Evolutionary conservation across 2,888 invertebrate genomes (phyloP).

Genomic region (Andrena dorsata): DNA sequence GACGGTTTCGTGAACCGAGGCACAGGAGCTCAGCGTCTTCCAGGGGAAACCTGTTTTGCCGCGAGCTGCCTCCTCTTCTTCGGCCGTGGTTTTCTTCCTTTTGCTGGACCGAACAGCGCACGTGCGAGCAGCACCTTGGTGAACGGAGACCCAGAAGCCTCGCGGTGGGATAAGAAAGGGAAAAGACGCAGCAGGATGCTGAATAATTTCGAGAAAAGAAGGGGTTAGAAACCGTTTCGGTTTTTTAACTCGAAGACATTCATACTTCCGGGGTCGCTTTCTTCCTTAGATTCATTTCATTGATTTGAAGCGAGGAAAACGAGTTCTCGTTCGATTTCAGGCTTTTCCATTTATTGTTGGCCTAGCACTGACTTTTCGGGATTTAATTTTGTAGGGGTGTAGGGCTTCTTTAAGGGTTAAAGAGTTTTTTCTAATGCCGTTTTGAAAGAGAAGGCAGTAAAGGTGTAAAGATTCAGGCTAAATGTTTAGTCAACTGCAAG

Average conservation of each 20-base stretch:
- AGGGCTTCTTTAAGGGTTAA: too few relatives aligned
- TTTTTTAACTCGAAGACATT: not conserved
- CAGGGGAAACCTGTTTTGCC: constrained; percentile 68
- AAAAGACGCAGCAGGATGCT: constrained; percentile 29
- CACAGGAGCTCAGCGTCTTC: constrained; percentile 45
- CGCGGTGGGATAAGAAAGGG: constrained; percentile 43
- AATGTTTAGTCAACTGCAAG: too few relatives aligned
- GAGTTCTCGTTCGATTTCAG: too few relatives aligned
- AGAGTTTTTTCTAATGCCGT: too few relatives aligned
- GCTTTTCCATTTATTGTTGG: too few relatives aligned
- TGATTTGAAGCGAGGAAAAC: too few relatives aligned
- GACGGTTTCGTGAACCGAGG: constrained; percentile 56
- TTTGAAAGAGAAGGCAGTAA: too few relatives aligned
- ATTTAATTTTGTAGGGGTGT: too few relatives aligned
- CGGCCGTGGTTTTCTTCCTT: constrained; percentile 39
- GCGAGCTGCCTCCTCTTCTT: constrained; percentile 39
- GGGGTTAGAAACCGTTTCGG: not conserved
- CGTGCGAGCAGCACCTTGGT: constrained; percentile 79
- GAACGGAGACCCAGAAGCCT: constrained; percentile 65
- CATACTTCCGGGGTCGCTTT: not conserved
- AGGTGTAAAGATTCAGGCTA: too few relatives aligned
- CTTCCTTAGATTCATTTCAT: not conserved
- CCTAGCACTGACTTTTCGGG: too few relatives aligned
- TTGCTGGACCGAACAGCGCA: constrained; percentile 72
- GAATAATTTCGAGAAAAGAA: constrained; percentile 27